phyloP scores from a whole-genome alignment of 2,888 invertebrate genomes.

The Spicauda simplicius region DNA sequence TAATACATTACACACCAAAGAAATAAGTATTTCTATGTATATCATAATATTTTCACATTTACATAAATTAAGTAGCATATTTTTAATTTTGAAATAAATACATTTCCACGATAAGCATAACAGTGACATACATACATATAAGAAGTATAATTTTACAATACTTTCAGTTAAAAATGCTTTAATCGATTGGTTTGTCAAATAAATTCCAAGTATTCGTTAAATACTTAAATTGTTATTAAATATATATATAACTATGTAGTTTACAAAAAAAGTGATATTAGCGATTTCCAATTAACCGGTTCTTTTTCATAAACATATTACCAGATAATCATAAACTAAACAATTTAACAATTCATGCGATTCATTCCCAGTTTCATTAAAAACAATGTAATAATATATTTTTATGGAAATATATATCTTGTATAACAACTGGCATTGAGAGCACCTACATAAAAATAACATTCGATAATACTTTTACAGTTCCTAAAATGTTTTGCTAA shows the following conservation, averaged over 20 bases:
- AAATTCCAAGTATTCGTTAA: no score
- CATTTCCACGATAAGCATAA: background rate
- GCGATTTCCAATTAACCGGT: background rate
- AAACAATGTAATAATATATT: no score
- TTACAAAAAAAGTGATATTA: background rate
- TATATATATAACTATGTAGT: no score
- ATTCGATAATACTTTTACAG: slow-evolving; percentile 10
- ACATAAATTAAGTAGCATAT: background rate
- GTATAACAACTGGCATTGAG: background rate
- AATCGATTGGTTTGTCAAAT: no score
- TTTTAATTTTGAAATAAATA: background rate
- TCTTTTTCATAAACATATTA: background rate
- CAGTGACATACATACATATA: no score
- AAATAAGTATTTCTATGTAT: slow-evolving; percentile 1
- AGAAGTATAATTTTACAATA: no score
- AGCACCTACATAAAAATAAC: background rate
- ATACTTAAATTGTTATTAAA: no score
- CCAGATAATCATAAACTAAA: no score
- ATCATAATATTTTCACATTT: background rate
- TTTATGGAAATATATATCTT: background rate
- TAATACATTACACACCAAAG: slow-evolving; percentile 44
- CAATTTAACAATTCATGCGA: no score
- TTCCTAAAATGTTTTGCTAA: slow-evolving; percentile 8
- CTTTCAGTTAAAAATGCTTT: no score
- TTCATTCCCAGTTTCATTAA: background rate